phyloP scores from a whole-genome alignment of 2,888 invertebrate species.

The Tortrix viridana region DNA sequence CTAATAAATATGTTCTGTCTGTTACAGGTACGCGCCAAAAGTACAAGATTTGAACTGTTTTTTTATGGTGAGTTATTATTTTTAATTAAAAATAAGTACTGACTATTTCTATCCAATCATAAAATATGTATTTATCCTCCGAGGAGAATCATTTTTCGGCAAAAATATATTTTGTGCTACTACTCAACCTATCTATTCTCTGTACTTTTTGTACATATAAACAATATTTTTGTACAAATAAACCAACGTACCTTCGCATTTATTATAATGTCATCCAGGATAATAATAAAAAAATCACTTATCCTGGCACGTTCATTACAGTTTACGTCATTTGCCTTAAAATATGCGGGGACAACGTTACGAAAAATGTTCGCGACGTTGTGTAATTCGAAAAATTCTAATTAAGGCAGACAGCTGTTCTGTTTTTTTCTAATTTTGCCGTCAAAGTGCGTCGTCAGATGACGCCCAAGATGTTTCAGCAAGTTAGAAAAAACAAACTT shows the following conservation, averaged over 20 bases:
- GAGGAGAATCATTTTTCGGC: too few relatives aligned
- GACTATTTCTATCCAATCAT: too few relatives aligned
- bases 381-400: conserved; percentile 80
- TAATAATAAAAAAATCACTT: conserved; percentile 27
- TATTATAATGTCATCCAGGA: not conserved
- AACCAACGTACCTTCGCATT: not conserved
- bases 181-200: too few relatives aligned
- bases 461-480: conserved; percentile 65
- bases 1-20: conserved; percentile 1
- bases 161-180: too few relatives aligned
- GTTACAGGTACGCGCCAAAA: conserved; percentile 10
- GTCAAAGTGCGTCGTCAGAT: conserved; percentile 71
- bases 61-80: conserved; percentile 1
- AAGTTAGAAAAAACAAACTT: conserved; percentile 63
- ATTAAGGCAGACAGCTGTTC: conserved; percentile 78
- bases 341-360: conserved; percentile 53
- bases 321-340: conserved; percentile 41
- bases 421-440: conserved; percentile 76
- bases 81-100: too few relatives aligned
- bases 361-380: conserved; percentile 57
- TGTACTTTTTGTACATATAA: too few relatives aligned
- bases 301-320: conserved; percentile 29
- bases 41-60: not conserved
- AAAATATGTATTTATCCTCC: too few relatives aligned
- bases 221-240: too few relatives aligned